Evolutionary conservation across 30 jellyfish, hydroid and myxozoan genomes (phyloP).

Genomic region (Catostylus mosaicus): DNA sequence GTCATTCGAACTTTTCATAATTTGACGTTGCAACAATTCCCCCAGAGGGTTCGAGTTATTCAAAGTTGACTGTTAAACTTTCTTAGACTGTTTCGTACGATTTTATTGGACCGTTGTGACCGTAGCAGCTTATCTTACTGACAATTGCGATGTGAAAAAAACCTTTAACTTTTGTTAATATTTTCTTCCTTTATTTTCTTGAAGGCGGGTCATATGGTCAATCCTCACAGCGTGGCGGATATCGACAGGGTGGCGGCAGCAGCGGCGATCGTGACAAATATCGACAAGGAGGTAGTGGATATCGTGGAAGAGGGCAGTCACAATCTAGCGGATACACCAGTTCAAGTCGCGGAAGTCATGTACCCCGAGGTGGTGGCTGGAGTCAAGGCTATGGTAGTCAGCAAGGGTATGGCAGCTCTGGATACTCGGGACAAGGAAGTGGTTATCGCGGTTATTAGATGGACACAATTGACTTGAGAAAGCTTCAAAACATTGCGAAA

Average conservation of each 20-base stretch:
- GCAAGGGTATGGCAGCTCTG: conserved; percentile 61
- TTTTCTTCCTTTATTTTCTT: no score
- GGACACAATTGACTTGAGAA: no score
- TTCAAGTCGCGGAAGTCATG: conserved; percentile 59
- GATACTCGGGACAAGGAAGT: conserved; percentile 54
- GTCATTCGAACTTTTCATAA: no score
- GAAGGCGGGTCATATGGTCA: conserved; percentile 72
- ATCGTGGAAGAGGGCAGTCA: conserved; percentile 63
- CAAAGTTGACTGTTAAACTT: no score
- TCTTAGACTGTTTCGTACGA: no score
- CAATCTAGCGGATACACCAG: conserved; percentile 65
- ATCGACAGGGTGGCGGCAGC: conserved; percentile 61
- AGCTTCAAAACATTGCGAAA: no score
- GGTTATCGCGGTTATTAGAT: conserved; percentile 46
- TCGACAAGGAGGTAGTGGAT: conserved; percentile 56
- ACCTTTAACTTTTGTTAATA: no score
- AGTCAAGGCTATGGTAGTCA: conserved; percentile 78
- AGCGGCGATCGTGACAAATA: conserved; percentile 46
- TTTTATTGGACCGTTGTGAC: no score
- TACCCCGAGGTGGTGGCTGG: conserved; percentile 82
- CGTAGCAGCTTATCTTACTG: no score
- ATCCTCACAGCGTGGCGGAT: conserved; percentile 43
- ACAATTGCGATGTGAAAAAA: no score
- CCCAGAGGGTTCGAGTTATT: no score
- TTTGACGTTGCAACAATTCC: no score